Base-by-base conservation (phyloP, 2,888 invertebrate genomes). In the Blera fallax region DNA sequence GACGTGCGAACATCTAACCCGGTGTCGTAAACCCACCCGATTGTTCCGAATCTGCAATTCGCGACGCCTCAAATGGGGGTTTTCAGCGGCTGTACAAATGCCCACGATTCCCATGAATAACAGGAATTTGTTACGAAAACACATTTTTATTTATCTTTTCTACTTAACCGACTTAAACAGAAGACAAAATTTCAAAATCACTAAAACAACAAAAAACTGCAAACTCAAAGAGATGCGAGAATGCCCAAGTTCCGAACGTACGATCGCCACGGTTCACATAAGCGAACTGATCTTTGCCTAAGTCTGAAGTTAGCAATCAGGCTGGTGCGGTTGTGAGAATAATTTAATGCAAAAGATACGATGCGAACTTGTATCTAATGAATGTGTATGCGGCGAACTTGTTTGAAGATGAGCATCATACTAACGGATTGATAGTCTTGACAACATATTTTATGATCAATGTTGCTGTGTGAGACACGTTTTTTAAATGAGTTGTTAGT, bases 361-460 rank as follows among this genome's bases (percentile, higher is more conserved):
- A 6, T 52, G 10, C 11, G n/a, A 50, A 37, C 37, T 37, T 37
- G 37, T 58, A 16, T 37, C 8, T 18, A n/a, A 45, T 16, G 32
- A n/a, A 18, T 54, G 69, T 45, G 29, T 58, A 52, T 16, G 40
- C 11, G 52, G 27, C 60, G 10, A 82, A 78, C 77, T 32, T 72
- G 82, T 77, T 72, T 14, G 58, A 82, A 60, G 70, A 52, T 72
- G 77, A 65, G 58, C 70, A 72, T 77, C 82, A 82, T 58, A 70
- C 82, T 14, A 3, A 1, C 40, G 32, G 56, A 45, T 24, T 21
- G 29, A 14, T 10, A 1, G n/a, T 24, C n/a, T 24, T 5, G n/a
- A 27, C 6, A 48, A 21, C 48, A 1, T 48, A 2, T 10, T 50
- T 14, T n/a, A 2, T 21, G n/a, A 10, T 24, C 8, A 10, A 27